Evolutionary conservation across 2,113 vertebrate genomes (phyloP).

Genomic region (Etia nguti): DNA sequence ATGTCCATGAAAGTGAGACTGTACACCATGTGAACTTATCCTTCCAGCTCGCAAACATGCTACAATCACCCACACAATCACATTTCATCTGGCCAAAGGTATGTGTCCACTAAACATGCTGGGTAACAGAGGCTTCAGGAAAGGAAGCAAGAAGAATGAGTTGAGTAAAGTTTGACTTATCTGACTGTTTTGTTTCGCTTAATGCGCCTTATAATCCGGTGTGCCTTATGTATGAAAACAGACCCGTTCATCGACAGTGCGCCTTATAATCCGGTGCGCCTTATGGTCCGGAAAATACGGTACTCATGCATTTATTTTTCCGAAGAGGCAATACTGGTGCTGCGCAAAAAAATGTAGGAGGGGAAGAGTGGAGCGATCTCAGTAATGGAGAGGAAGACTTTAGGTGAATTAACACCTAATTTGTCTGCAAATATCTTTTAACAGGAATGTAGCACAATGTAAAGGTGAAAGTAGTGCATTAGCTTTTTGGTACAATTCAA

Average conservation of each 20-base stretch:
- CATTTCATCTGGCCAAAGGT: neutral
- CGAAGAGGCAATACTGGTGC: neutral
- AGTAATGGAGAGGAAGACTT: neutral
- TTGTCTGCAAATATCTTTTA: neutral
- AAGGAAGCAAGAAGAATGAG: too few relatives aligned
- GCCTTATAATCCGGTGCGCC: too few relatives aligned
- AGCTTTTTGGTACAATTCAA: neutral
- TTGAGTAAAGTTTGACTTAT: too few relatives aligned
- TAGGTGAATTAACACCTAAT: neutral
- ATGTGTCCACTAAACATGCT: neutral
- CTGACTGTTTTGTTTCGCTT: too few relatives aligned
- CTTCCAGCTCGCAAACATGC: neutral
- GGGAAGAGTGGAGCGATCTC: neutral
- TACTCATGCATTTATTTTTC: neutral
- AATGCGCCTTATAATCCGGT: too few relatives aligned
- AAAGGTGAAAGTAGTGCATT: neutral
- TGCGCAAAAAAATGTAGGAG: neutral
- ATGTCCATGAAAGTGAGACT: neutral
- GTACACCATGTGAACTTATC: neutral
- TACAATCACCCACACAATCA: neutral
- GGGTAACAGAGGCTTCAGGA: neutral
- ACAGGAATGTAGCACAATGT: neutral
- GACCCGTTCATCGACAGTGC: too few relatives aligned
- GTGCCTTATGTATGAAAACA: too few relatives aligned
- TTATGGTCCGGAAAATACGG: too few relatives aligned